These are phyloP conservation scores for Stercorarius parasiticus DNA, from an alignment of 2,113 vertebrate species.

Conservation along the genomic window DNA sequence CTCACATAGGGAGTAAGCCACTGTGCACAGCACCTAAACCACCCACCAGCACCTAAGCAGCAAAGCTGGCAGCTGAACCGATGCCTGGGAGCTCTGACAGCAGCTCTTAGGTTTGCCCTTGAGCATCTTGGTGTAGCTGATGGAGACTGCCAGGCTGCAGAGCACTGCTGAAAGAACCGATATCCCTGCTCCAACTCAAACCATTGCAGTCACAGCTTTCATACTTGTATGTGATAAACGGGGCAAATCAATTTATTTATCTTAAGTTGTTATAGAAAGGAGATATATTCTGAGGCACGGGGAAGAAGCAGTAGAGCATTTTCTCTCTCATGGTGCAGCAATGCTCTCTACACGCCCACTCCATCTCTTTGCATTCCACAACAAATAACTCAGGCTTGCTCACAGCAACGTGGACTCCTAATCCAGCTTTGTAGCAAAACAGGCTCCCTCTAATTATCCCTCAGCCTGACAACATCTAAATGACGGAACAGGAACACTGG, in stretches of 20 bases:
- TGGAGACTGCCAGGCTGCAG: background rate
- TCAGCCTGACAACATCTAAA: background rate
- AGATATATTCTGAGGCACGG: background rate
- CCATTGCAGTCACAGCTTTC: background rate
- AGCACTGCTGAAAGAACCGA: background rate
- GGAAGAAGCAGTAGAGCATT: background rate
- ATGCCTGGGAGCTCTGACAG: background rate
- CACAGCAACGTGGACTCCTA: background rate
- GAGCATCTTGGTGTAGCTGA: background rate
- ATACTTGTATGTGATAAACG: rapidly evolving
- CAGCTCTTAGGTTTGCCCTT: background rate
- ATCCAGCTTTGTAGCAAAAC: background rate
- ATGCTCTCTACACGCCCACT: background rate
- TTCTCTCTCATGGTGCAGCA: background rate
- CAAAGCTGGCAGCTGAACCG: background rate
- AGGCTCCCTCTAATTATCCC: slow-evolving; percentile 33
- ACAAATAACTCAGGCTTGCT: background rate
- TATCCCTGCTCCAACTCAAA: background rate
- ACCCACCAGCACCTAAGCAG: background rate
- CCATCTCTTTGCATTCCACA: background rate
- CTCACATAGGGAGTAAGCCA: background rate
- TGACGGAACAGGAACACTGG: background rate
- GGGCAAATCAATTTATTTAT: background rate
- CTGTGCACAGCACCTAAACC: background rate
- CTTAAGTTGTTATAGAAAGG: background rate